These are phyloP conservation scores for Chrysolina oricalcia DNA, from an alignment of 2,888 invertebrate genomes.

Conservation along the genomic window DNA sequence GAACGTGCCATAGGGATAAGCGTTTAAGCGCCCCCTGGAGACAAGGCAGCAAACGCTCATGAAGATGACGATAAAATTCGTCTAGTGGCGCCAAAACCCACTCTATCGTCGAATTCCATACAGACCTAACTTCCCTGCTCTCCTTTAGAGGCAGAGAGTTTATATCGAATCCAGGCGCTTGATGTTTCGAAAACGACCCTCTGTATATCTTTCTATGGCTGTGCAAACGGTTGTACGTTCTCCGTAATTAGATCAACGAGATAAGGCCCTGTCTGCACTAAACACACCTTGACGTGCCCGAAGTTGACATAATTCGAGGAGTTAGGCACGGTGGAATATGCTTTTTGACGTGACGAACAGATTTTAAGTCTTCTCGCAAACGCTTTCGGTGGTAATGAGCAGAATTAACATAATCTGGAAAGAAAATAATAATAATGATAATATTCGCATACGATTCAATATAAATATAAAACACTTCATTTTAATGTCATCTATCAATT, in stretches of 20 bases:
- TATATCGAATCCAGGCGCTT: background rate
- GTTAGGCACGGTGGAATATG: background rate
- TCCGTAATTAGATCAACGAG: constrained; percentile 41
- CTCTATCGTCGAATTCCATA: background rate
- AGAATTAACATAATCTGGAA: background rate
- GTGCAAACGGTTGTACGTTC: constrained; percentile 29
- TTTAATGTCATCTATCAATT: too few species aligned
- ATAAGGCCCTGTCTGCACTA: constrained; percentile 39
- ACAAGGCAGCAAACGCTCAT: constrained; percentile 28
- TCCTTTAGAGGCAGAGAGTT: background rate
- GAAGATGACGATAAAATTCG: constrained; percentile 16
- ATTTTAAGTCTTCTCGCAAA: background rate
- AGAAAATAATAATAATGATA: too few species aligned
- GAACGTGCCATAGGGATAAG: constrained; percentile 49
- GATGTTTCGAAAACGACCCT: constrained; percentile 24
- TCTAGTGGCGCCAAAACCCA: background rate
- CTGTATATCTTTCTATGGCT: constrained; percentile 34
- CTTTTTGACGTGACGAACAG: background rate
- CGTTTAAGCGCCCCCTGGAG: constrained; percentile 53
- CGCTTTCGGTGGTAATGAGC: background rate
- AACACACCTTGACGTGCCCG: constrained; percentile 38
- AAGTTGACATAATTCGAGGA: constrained; percentile 27
- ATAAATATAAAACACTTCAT: too few species aligned
- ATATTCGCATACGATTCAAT: too few species aligned
- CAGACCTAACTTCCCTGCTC: background rate